Conservation (phyloP, 1,140 invertebrate species). For the Aphidius gifuensis region DNA sequence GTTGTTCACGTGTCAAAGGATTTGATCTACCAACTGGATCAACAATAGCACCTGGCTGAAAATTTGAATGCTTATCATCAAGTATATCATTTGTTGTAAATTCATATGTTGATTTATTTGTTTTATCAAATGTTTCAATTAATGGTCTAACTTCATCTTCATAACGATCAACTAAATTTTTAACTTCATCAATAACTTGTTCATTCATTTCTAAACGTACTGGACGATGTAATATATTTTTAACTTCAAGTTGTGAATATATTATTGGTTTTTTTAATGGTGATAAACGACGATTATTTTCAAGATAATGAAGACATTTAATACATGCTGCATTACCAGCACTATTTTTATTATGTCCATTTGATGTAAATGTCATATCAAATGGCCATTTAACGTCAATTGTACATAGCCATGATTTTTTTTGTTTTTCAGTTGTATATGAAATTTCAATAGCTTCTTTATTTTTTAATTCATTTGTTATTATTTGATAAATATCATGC, state of each 20-base stretch:
- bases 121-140: constrained; percentile 3
- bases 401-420: constrained; percentile 28
- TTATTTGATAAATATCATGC: constrained; percentile 26
- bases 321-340: constrained; percentile 28
- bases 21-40: constrained; percentile 26
- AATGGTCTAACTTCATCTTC: constrained; percentile 24
- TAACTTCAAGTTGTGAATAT: constrained; percentile 25
- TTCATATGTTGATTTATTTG: neutral
- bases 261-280: constrained; percentile 27
- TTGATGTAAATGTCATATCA: constrained; percentile 29
- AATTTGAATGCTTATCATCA: neutral
- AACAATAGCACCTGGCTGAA: constrained; percentile 5
- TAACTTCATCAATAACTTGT: constrained; percentile 27
- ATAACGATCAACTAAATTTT: constrained; percentile 32
- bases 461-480: constrained; percentile 26
- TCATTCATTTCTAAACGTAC: constrained; percentile 28
- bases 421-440: neutral
- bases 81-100: neutral
- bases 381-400: constrained; percentile 42
- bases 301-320: constrained; percentile 40
- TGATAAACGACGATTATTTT: constrained; percentile 28
- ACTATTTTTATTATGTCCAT: constrained; percentile 29
- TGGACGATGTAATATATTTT: constrained; percentile 1
- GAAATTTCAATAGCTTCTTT: neutral
- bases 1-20: neutral